Percentiles rank a stretch among this genome's conserved stretches.
Conservation (phyloP, 2,888 invertebrate genomes). For the Liopterus haemorrhoidalis region DNA sequence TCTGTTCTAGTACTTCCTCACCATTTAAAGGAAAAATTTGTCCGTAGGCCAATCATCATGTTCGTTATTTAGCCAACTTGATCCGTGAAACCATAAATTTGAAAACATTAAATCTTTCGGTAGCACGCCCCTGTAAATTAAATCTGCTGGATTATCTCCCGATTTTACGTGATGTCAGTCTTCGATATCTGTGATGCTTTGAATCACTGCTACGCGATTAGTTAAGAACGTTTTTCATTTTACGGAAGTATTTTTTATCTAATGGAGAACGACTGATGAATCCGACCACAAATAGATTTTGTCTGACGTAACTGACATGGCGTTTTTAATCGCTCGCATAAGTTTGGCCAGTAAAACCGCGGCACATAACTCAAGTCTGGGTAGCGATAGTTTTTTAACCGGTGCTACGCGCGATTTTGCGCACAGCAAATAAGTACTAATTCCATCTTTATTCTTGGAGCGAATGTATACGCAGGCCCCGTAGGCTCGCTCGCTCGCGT, state of each 20-base stretch:
- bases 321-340: too few species aligned
- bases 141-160: conserved; percentile 35
- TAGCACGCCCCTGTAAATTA: conserved; percentile 33
- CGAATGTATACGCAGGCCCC: conserved; percentile 29
- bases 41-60: too few species aligned
- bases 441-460: conserved; percentile 4
- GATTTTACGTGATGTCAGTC: conserved; percentile 34
- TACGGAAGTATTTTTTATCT: conserved; percentile 15
- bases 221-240: conserved; percentile 28
- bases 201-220: conserved; percentile 35
- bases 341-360: conserved; percentile 32
- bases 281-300: too few species aligned
- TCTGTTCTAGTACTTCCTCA: too few species aligned
- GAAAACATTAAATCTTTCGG: conserved; percentile 8
- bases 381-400: conserved; percentile 30
- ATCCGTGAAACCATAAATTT: conserved; percentile 25
- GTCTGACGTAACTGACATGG: too few species aligned
- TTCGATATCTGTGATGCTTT: conserved; percentile 25
- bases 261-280: conserved; percentile 20
- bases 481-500: conserved; percentile 30
- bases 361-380: conserved; percentile 35
- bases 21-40: too few species aligned
- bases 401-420: conserved; percentile 32
- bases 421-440: conserved; percentile 17
- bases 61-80: too few species aligned